Evolutionary conservation across 2,113 vertebrate species (phyloP).

Genomic region (Nothoprocta pentlandii): DNA sequence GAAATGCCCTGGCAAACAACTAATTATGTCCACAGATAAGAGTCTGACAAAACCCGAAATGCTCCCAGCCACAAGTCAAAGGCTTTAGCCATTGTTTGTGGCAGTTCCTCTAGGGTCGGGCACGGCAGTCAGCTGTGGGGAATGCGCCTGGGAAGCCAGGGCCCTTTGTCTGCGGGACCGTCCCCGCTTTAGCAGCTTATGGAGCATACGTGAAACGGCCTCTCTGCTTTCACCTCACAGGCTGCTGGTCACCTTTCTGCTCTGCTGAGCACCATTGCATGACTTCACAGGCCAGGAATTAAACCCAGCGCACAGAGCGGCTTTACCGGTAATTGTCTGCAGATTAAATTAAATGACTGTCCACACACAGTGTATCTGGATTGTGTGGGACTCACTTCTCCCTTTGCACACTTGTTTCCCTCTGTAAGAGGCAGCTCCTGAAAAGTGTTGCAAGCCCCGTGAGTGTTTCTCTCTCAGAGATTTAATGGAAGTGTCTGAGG

Average conservation of each 20-base stretch:
- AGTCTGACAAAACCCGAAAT: slow-evolving; percentile 32
- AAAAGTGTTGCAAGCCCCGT: background rate
- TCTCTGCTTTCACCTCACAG: slow-evolving; percentile 57
- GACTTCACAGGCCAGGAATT: slow-evolving; percentile 70
- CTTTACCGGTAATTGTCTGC: slow-evolving; percentile 36
- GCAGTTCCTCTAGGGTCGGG: slow-evolving; percentile 18
- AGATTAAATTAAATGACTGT: slow-evolving; percentile 46
- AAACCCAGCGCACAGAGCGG: slow-evolving; percentile 40
- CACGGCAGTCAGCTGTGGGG: slow-evolving; percentile 15
- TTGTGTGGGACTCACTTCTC: background rate
- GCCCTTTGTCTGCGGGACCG: slow-evolving; percentile 34
- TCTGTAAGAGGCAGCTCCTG: background rate
- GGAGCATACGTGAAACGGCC: slow-evolving; percentile 16
- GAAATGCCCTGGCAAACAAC: slow-evolving; percentile 4
- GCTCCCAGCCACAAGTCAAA: slow-evolving; percentile 58
- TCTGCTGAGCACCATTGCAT: slow-evolving; percentile 63
- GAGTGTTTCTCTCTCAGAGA: background rate
- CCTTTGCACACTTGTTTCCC: background rate
- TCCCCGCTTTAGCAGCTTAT: slow-evolving; percentile 42
- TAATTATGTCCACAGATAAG: slow-evolving; percentile 29
- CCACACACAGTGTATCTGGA: slow-evolving; percentile 1
- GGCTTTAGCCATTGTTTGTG: slow-evolving; percentile 52
- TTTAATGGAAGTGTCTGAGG: background rate
- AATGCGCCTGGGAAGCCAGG: slow-evolving; percentile 48
- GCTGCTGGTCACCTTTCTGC: slow-evolving; percentile 70